A percentile compares a stretch with the other conserved stretches of the same genome.
Conservation (phyloP, 2,113 vertebrate genomes). For the Stigmatopora nigra region DNA sequence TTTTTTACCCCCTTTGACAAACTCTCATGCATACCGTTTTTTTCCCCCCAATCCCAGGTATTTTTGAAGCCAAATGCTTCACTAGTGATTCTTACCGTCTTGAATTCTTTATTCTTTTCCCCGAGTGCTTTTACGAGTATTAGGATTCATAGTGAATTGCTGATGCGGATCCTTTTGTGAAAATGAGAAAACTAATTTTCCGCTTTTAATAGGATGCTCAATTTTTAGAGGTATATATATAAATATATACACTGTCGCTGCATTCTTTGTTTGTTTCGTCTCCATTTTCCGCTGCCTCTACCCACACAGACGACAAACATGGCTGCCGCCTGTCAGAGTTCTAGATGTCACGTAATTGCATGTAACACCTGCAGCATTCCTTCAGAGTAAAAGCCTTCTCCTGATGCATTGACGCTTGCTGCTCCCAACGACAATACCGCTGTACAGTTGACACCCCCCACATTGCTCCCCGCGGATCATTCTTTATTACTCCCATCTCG, state of each 20-base stretch:
- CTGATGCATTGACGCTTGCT: slow-evolving; percentile 52
- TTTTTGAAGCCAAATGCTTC: slow-evolving; percentile 80
- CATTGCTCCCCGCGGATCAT: slow-evolving; percentile 57
- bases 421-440: slow-evolving; percentile 48
- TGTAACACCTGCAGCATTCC: slow-evolving; percentile 64
- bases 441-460: slow-evolving; percentile 52
- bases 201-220: slow-evolving; percentile 84
- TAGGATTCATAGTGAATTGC: slow-evolving; percentile 81
- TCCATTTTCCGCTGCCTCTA: slow-evolving; percentile 14
- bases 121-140: slow-evolving; percentile 75
- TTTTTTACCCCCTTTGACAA: slow-evolving; percentile 51
- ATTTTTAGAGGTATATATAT: slow-evolving; percentile 64
- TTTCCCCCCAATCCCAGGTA: slow-evolving; percentile 59
- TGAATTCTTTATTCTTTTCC: slow-evolving; percentile 68
- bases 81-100: slow-evolving; percentile 58
- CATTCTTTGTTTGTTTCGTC: slow-evolving; percentile 17
- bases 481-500: slow-evolving; percentile 64
- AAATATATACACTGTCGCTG: slow-evolving; percentile 41
- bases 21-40: slow-evolving; percentile 40
- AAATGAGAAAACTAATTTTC: slow-evolving; percentile 82
- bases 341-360: slow-evolving; percentile 57
- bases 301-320: slow-evolving; percentile 25
- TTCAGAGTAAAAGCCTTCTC: slow-evolving; percentile 54
- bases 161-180: slow-evolving; percentile 77
- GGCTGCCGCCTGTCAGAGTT: slow-evolving; percentile 48